These are phyloP conservation scores for Aleiodes leptofemur DNA, from an alignment of 2,888 invertebrate species.

Conservation along the genomic window DNA sequence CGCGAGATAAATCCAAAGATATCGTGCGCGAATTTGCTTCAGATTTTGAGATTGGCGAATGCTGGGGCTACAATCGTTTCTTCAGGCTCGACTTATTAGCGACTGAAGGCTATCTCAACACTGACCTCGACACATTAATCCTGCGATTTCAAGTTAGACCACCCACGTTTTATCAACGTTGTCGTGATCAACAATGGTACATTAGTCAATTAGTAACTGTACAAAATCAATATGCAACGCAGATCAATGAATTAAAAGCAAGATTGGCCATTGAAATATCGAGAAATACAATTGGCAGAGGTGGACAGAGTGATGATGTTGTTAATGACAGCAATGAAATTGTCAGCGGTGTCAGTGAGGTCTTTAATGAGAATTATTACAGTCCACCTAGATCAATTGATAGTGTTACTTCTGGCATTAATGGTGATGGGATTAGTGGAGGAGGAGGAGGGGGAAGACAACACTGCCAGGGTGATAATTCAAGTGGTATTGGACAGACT, in stretches of 20 bases:
- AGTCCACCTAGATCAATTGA: conserved; percentile 19
- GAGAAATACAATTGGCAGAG: conserved; percentile 78
- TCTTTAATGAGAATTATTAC: conserved; percentile 60
- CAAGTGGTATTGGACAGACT: background rate
- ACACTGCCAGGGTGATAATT: conserved; percentile 17
- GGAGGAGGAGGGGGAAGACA: background rate
- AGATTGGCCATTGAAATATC: conserved; percentile 83
- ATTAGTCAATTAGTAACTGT: conserved; percentile 89
- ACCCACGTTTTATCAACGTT: conserved; percentile 95
- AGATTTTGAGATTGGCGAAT: conserved; percentile 97
- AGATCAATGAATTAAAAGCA: conserved; percentile 91
- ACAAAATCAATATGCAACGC: conserved; percentile 87
- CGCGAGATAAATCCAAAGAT: conserved; percentile 88
- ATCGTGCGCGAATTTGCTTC: conserved; percentile 96
- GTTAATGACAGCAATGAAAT: conserved; percentile 58
- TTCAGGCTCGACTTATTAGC: conserved; percentile 92
- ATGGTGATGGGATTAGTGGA: background rate
- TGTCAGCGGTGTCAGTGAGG: conserved; percentile 54
- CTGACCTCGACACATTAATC: conserved; percentile 88
- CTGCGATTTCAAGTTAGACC: conserved; percentile 93
- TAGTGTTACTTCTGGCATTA: background rate
- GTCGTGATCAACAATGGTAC: conserved; percentile 95
- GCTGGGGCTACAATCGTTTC: conserved; percentile 97
- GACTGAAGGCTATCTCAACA: conserved; percentile 92
- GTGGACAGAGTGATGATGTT: conserved; percentile 56